Evolutionary conservation across 2,888 invertebrate genomes (phyloP).

Genomic region (Dyspetes luteomarginatus): DNA sequence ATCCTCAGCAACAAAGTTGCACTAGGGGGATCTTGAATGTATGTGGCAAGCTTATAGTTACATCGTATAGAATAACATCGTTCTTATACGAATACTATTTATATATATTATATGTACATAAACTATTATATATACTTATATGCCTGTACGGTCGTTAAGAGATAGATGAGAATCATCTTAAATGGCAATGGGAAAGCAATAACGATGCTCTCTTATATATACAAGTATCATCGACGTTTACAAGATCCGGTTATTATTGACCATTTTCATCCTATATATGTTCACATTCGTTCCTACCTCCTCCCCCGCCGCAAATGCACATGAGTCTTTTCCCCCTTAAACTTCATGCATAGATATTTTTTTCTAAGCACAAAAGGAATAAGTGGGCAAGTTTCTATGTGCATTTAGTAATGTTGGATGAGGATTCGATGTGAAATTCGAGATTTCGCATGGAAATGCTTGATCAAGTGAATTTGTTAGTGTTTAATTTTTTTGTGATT

Average conservation of each 20-base stretch:
- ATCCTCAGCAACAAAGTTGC: slow-evolving; percentile 51
- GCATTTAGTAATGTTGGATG: background rate
- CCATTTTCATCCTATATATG: slow-evolving; percentile 29
- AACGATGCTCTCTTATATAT: slow-evolving; percentile 65
- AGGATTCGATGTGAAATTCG: background rate
- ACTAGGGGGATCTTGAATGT: slow-evolving; percentile 2
- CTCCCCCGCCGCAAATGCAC: slow-evolving; percentile 15
- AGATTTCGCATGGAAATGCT: background rate
- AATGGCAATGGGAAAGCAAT: slow-evolving; percentile 69
- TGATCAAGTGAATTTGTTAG: background rate
- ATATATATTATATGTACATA: slow-evolving; percentile 3
- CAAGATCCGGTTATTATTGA: slow-evolving; percentile 68
- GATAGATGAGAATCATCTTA: slow-evolving; percentile 54
- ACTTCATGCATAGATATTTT: too few relatives aligned
- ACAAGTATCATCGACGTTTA: slow-evolving; percentile 65
- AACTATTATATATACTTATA: background rate
- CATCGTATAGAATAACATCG: slow-evolving; percentile 26
- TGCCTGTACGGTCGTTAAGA: slow-evolving; percentile 31
- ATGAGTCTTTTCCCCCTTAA: slow-evolving; percentile 25
- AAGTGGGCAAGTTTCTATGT: too few relatives aligned
- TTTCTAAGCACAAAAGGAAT: too few relatives aligned
- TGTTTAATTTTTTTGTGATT: background rate
- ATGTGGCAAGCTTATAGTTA: slow-evolving; percentile 12
- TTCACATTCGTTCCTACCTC: slow-evolving; percentile 27
- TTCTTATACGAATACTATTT: background rate